Base-by-base conservation (phyloP, 2,888 invertebrate genomes). In the Apotomis capreana region DNA sequence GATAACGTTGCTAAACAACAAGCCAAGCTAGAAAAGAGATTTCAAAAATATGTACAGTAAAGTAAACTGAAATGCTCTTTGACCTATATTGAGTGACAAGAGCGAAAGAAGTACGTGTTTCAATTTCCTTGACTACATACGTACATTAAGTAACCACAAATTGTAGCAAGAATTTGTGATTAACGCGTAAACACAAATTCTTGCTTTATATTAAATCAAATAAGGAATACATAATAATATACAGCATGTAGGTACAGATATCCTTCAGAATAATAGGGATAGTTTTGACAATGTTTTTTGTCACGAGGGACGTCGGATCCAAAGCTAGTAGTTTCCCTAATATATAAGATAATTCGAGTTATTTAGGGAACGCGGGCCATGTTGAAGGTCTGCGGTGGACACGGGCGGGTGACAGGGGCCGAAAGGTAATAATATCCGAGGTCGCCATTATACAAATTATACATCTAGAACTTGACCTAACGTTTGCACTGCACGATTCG, bases 381-480 rank as follows among this genome's bases (percentile, higher is more conserved):
- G 58, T 58, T 49, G 3, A 5, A 58, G 37, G 3, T 5, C 57
- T 6, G 26, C 55, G 36, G 26, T 26, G 37, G n/a, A 12, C 58
- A 6, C 37, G 26, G n/a, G 37, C 55, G 26, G 26, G 36, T 57
- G 57, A 57, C 57, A 57, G 26, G 57, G 57, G 57, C 37, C 12
- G 37, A 58, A 58, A 37, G 58, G 37, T 58, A 58, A 57, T 57
- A 57, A 37, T 58, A 58, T 58, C 57, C 49, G 49, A n/a, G 58
- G 58, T 37, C 37, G 6, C 5, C 37, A 10, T 49, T 49, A 49
- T 49, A 49, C 2, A 58, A 37, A 12, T n/a, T n/a, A 4, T 37
- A 57, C 36, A 5, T n/a, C 5, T 12, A 3, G 5, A 57, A 37
- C 3, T 9, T 49, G 40, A 40, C 40, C 49, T 9, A 49, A 49